Evolutionary conservation across 2,113 vertebrate species (phyloP).

Genomic region (Lagopus leucura): DNA sequence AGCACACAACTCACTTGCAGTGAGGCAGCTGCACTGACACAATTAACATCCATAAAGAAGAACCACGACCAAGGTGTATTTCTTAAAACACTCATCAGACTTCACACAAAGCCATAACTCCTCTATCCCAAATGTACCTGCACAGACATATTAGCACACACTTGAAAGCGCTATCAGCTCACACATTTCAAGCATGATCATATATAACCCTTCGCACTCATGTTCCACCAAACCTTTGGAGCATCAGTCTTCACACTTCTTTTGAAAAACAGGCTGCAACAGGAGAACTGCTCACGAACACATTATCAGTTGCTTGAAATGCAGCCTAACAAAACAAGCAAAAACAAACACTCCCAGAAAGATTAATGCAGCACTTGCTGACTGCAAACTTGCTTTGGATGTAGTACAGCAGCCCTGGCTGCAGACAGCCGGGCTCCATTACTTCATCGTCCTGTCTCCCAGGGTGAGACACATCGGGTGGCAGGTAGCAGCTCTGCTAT

Average conservation of each 20-base stretch:
- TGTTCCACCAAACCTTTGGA: slow-evolving; percentile 81
- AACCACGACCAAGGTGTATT: background rate
- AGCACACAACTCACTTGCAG: background rate
- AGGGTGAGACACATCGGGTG: slow-evolving; percentile 74
- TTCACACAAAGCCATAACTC: background rate
- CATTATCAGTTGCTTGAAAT: slow-evolving; percentile 81
- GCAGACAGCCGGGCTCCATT: slow-evolving; percentile 32
- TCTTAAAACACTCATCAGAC: background rate
- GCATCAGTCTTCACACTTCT: slow-evolving; percentile 73
- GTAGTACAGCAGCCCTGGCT: slow-evolving; percentile 5
- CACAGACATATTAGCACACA: background rate
- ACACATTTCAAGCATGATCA: background rate
- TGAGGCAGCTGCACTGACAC: background rate
- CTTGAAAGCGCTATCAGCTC: background rate
- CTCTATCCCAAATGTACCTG: background rate
- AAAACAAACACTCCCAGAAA: slow-evolving; percentile 41
- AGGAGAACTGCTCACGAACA: slow-evolving; percentile 68
- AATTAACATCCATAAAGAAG: background rate
- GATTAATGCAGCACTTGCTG: slow-evolving; percentile 44
- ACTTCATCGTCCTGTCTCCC: slow-evolving; percentile 83
- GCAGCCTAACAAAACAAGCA: slow-evolving; percentile 74
- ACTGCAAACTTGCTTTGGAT: slow-evolving; percentile 42
- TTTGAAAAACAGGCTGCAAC: slow-evolving; percentile 80
- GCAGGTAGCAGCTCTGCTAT: slow-evolving; percentile 85
- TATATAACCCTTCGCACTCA: slow-evolving; percentile 48